Evolutionary conservation across 2,888 invertebrate genomes (phyloP), one percentile per base, ranked within the genome.

Genomic region (Yponomeuta malinellus): DNA sequence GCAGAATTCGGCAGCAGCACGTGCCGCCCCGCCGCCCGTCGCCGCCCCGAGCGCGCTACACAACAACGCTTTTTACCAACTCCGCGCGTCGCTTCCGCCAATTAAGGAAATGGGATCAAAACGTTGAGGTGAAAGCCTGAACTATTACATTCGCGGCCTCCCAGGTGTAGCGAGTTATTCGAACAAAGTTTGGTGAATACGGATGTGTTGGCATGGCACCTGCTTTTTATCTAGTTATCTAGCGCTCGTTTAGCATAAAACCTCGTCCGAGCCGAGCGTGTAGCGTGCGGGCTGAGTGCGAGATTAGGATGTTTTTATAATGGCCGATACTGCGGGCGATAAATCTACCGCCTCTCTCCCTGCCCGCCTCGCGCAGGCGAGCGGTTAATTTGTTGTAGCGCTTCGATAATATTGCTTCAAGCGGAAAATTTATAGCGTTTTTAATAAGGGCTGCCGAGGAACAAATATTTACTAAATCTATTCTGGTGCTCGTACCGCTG

Each of bases 381-480:
- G 63, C 63, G 63, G 63, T 63, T 63, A 63, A 63, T 63, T 63
- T 63, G 43, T 43, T 43, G 63, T 63, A 29, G 63, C 63, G 63
- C 63, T 63, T 63, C 63, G 63, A 63, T 63, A 63, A 63, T 63
- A 63, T 63, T 63, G n/a, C 29, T 12, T 63, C 9, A 10, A 63
- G 63, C 63, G 29, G 63, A 63, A 63, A 43, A 63, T 63, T 63
- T 63, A 63, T 63, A 8, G 23, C 63, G 23, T 63, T 63, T 63
- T 63, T 63, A 23, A 63, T 63, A 63, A 63, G 8, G 29, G 63
- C 63, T 10, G 23, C 63, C 10, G 29, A 12, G 63, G 29, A 63
- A 63, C 63, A 23, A 23, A 63, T 63, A 63, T 23, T 63, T 29
- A 12, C 23, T 29, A 29, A 63, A 63, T 63, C 23, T 63, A 63